Base-by-base conservation (phyloP, 1,140 invertebrate species). In the Bradysia coprophila region DNA sequence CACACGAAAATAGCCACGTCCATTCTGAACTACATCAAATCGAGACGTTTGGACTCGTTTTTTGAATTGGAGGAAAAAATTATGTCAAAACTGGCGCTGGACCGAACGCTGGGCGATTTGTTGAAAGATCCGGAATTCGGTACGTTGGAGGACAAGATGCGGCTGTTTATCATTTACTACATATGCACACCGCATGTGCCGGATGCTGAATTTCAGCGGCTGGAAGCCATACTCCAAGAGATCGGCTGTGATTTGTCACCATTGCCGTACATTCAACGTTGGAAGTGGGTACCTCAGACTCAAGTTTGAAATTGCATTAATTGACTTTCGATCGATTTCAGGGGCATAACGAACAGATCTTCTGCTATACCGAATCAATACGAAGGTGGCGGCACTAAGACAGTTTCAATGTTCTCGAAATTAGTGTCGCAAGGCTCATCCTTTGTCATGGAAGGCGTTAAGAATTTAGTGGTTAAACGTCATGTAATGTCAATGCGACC, bases 361-460 rank as follows among this genome's bases (percentile, higher is more conserved):
- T 52, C 53, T 10, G 50, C 52, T 41, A 48, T 54, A 40, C 72
- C 78, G 0, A 71, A 76, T 40, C 81, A 81, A 53, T 89, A 88
- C 48, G 79, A 82, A 56, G 92, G 92, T n/a, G 90, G 86, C 34
- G 92, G 90, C 18, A 94, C 91, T 0, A 94, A 90, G 66, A 95
- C 92, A 1, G 87, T 95, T 1, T 89, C 80, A 49, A 98, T 98
- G 93, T 97, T 98, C 64, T 92, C 90, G 2, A 98, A 98, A 65
- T 68, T 99, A 13, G 83, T 98, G 53, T 89, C 82, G 5, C 91
- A 96, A 61, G 92, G 91, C 21, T 97, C 92, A 2, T 91, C 89
- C 37, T 96, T 98, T 67, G 91, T 98, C 0, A 98, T 98, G 93
- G 95, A 98, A 67, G 95, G 95, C 28, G 95, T 98, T 1, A 97